These are phyloP conservation scores for Varecia variegata DNA, from an alignment of 2,797 vertebrate genomes.

Conservation along the genomic window DNA sequence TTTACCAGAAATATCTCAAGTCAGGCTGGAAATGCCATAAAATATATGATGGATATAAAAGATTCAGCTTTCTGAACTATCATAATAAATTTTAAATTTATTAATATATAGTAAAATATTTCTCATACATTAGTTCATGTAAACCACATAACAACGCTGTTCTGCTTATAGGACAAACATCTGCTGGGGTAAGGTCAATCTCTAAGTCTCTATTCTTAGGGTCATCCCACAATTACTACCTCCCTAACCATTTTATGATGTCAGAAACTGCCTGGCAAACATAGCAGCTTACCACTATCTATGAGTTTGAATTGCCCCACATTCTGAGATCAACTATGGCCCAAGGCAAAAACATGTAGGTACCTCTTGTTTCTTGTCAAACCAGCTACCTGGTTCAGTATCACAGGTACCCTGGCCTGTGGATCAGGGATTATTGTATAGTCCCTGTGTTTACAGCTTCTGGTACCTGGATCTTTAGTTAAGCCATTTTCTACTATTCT, in stretches of 20 bases:
- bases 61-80: neutral
- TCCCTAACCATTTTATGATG: neutral
- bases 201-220: neutral
- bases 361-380: neutral
- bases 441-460: neutral
- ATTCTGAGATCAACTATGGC: neutral
- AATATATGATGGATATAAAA: neutral
- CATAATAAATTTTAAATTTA: neutral
- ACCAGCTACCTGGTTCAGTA: neutral
- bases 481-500: neutral
- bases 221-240: neutral
- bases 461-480: neutral
- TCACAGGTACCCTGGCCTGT: neutral
- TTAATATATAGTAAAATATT: neutral
- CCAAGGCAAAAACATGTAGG: neutral
- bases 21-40: neutral
- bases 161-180: neutral
- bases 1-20: slow-evolving; percentile 19
- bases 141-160: neutral
- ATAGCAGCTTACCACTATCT: neutral
- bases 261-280: neutral
- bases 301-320: neutral
- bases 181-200: neutral
- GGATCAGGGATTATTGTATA: neutral
- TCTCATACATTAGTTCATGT: neutral